These are phyloP conservation scores for Lepidocyrtoides sp. DNA, from an alignment of 2,888 invertebrate species.

Conservation along the genomic window DNA sequence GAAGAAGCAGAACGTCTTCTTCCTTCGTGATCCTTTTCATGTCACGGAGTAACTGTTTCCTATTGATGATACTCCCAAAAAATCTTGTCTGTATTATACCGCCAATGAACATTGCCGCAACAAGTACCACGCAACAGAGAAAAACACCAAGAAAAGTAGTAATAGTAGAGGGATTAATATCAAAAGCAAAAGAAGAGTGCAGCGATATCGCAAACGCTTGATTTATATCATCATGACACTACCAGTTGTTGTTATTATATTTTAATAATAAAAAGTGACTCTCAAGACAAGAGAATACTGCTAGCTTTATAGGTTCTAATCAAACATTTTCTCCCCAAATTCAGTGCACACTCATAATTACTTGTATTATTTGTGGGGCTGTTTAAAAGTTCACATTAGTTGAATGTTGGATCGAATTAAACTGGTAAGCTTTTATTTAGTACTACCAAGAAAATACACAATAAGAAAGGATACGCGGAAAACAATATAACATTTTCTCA, in stretches of 20 bases:
- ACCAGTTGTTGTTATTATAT: constrained; percentile 20
- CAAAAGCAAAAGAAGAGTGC: too few species aligned
- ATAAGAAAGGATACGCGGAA: too few species aligned
- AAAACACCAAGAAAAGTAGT: constrained; percentile 13
- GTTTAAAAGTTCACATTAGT: constrained; percentile 24
- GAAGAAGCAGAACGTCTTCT: constrained; percentile 44
- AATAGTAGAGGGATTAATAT: too few species aligned
- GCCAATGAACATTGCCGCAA: constrained; percentile 41
- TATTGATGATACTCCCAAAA: constrained; percentile 44
- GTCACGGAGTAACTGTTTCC: constrained; percentile 80
- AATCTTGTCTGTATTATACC: background rate
- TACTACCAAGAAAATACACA: background rate
- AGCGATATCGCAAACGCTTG: background rate
- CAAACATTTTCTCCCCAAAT: constrained; percentile 71
- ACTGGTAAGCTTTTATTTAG: constrained; percentile 71
- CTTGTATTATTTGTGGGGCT: constrained; percentile 22
- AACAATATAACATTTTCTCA: too few species aligned
- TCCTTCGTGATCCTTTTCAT: constrained; percentile 45
- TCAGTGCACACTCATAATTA: constrained; percentile 41
- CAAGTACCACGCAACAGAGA: constrained; percentile 37
- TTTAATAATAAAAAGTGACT: constrained; percentile 53
- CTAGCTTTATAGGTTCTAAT: constrained; percentile 24
- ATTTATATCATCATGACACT: constrained; percentile 30
- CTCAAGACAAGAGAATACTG: constrained; percentile 11
- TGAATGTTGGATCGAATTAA: constrained; percentile 80